A percentile compares a stretch with the other conserved stretches of the same genome.
Evolutionary conservation across 2,888 invertebrate genomes (phyloP).

Genomic region (Diarsia rubi): DNA sequence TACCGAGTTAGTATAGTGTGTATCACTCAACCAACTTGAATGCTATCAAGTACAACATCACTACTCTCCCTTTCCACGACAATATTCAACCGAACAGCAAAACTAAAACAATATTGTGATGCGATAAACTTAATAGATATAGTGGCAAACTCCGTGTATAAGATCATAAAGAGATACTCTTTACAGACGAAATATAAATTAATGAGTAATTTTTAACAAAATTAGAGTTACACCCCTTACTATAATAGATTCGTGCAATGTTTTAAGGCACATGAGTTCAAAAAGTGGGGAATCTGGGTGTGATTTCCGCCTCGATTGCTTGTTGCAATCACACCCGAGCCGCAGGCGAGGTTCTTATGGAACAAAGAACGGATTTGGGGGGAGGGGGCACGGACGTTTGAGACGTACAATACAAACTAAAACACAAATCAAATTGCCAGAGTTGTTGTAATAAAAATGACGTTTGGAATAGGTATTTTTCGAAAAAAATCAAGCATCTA

Average conservation of each 20-base stretch:
- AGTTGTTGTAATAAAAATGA: too few species aligned
- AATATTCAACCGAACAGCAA: conserved; percentile 15
- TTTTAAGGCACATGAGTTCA: conserved; percentile 29
- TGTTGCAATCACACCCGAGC: too few species aligned
- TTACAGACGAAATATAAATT: conserved; percentile 35
- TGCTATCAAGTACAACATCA: conserved; percentile 22
- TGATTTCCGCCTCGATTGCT: too few species aligned
- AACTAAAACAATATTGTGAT: conserved; percentile 59
- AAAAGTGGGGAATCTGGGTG: too few species aligned
- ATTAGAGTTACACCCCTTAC: neutral
- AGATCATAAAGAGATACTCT: conserved; percentile 50
- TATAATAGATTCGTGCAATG: conserved; percentile 7
- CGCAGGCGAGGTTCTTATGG: too few species aligned
- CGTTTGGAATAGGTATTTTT: too few species aligned
- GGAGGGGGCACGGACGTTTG: too few species aligned
- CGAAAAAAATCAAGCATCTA: too few species aligned
- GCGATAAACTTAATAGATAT: conserved; percentile 42
- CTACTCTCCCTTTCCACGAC: neutral
- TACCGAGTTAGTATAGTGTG: neutral
- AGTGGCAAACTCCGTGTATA: conserved; percentile 31
- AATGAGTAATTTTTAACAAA: conserved; percentile 49
- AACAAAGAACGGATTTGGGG: too few species aligned
- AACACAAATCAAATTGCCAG: too few species aligned
- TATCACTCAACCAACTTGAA: neutral
- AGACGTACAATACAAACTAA: too few species aligned